phyloP scores from a whole-genome alignment of 1,140 invertebrate species.

The Catajapyx aquilonaris region DNA sequence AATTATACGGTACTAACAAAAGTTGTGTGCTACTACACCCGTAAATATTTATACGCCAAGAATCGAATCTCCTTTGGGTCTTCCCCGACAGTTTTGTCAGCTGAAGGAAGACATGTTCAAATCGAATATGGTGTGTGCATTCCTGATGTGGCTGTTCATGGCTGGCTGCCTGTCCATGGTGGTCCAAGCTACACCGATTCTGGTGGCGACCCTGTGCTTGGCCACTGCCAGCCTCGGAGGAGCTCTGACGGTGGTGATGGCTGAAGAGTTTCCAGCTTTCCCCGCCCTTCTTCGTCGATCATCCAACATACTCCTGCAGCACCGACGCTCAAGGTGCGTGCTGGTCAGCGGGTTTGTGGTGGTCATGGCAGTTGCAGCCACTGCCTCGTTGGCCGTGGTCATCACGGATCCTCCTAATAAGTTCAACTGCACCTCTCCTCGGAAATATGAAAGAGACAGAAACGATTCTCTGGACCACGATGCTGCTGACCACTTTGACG shows the following conservation, averaged over 20 bases:
- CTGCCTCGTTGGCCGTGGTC: slow-evolving; percentile 21
- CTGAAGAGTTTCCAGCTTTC: slow-evolving; percentile 50
- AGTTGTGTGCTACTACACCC: too few relatives aligned
- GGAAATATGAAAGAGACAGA: too few relatives aligned
- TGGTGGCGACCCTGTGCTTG: slow-evolving; percentile 41
- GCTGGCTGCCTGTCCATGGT: slow-evolving; percentile 55
- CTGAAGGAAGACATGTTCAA: slow-evolving; percentile 85
- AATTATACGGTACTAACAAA: not conserved
- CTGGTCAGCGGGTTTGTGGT: slow-evolving; percentile 61
- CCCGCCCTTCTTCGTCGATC: slow-evolving; percentile 39
- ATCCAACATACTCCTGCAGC: slow-evolving; percentile 47
- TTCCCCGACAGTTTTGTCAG: slow-evolving; percentile 46
- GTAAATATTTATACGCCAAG: too few relatives aligned
- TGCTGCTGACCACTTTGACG: too few relatives aligned
- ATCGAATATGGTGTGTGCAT: slow-evolving; percentile 80
- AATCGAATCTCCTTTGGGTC: too few relatives aligned
- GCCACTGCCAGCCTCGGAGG: too few relatives aligned
- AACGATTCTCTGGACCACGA: too few relatives aligned
- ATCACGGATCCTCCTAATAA: too few relatives aligned
- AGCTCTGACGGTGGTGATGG: slow-evolving; percentile 60
- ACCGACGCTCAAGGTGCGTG: slow-evolving; percentile 41
- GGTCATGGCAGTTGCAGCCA: slow-evolving; percentile 34
- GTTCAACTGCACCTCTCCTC: too few relatives aligned
- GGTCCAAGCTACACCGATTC: slow-evolving; percentile 44
- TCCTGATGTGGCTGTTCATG: slow-evolving; percentile 76